These are phyloP conservation scores for Grus americana DNA, from an alignment of 2,113 vertebrate genomes.

Conservation along the genomic window DNA sequence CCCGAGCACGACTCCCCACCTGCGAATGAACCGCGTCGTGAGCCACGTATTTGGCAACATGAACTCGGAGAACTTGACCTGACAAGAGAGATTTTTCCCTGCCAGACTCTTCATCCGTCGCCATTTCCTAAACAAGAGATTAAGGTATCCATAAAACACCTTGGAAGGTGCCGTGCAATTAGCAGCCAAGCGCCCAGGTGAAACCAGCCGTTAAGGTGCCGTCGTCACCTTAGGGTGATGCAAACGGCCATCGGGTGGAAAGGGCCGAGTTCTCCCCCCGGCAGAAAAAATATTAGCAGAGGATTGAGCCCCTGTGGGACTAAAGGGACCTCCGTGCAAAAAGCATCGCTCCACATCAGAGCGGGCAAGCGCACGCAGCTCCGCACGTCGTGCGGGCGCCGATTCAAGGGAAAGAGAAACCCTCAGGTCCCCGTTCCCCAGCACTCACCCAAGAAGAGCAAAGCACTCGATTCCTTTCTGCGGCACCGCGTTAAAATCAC, in stretches of 20 bases:
- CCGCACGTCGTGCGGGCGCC: neutral
- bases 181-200: neutral
- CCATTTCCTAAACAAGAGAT: neutral
- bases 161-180: no score
- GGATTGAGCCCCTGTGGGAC: neutral
- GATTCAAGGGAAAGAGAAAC: neutral
- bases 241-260: neutral
- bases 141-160: neutral
- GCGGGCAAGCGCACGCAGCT: neutral
- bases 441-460: neutral
- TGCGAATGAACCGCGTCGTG: neutral
- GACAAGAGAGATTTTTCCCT: no score
- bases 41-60: neutral
- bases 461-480: neutral
- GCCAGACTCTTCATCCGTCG: neutral
- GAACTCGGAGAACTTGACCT: neutral
- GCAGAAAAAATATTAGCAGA: neutral
- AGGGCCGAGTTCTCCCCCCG: neutral
- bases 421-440: neutral
- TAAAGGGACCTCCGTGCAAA: neutral
- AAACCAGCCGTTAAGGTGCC: neutral
- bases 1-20: neutral
- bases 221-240: neutral
- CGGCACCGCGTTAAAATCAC: neutral
- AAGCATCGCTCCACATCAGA: neutral